Percentiles rank a stretch among this genome's conserved stretches.
Evolutionary conservation across 2,888 invertebrate species (phyloP).

Genomic region (Xanthia togata): DNA sequence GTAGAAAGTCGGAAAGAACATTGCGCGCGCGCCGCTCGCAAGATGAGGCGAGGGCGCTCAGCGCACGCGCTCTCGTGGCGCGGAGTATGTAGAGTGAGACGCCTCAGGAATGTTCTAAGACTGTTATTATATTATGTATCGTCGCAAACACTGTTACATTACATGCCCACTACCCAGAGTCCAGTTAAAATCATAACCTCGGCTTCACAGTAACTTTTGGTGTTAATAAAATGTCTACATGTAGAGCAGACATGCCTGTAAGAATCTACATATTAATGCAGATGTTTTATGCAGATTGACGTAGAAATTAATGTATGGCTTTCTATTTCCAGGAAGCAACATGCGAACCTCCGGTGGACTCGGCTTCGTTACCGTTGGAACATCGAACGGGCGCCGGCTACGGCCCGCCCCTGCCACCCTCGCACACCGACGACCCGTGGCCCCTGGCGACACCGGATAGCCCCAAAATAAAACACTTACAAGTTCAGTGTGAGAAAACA

Average conservation of each 20-base stretch:
- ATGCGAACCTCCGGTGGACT: slow-evolving; percentile 95
- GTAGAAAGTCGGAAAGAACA: slow-evolving; percentile 90
- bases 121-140: slow-evolving; percentile 57
- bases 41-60: slow-evolving; percentile 69
- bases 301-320: slow-evolving; percentile 43
- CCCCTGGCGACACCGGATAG: slow-evolving; percentile 96
- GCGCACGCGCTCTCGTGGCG: slow-evolving; percentile 80
- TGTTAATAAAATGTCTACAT: background rate
- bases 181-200: slow-evolving; percentile 22
- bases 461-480: slow-evolving; percentile 97
- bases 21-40: slow-evolving; percentile 72
- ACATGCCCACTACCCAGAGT: slow-evolving; percentile 38
- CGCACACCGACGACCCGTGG: slow-evolving; percentile 95
- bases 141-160: slow-evolving; percentile 44
- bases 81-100: slow-evolving; percentile 86
- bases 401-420: slow-evolving; percentile 92
- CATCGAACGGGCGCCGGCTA: slow-evolving; percentile 95
- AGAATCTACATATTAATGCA: slow-evolving; percentile 3
- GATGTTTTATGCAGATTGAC: slow-evolving; percentile 8
- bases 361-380: slow-evolving; percentile 95
- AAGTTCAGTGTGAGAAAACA: slow-evolving; percentile 98
- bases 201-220: slow-evolving; percentile 14
- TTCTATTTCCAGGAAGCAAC: slow-evolving; percentile 92
- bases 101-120: slow-evolving; percentile 77
- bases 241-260: background rate